A percentile compares a stretch with the other conserved stretches of the same genome.
Conservation (phyloP, 2,888 invertebrate species). For the Apocheima hispidaria region DNA sequence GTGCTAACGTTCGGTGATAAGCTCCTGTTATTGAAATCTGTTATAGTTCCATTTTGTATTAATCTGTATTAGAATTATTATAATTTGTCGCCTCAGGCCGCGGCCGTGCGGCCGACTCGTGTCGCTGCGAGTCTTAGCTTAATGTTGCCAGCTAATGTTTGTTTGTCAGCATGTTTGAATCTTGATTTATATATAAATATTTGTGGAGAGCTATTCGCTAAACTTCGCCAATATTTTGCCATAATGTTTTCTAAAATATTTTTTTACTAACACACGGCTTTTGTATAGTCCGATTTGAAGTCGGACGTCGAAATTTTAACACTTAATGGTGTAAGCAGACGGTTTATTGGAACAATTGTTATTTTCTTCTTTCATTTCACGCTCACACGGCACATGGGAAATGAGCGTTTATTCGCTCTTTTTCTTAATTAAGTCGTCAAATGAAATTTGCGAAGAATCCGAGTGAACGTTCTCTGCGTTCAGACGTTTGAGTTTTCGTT, state of each 20-base stretch:
- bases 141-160: slow-evolving; percentile 59
- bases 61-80: slow-evolving; percentile 42
- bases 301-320: slow-evolving; percentile 72
- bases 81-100: background rate
- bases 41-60: slow-evolving; percentile 49
- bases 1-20: slow-evolving; percentile 38
- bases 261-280: slow-evolving; percentile 66
- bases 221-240: slow-evolving; percentile 84
- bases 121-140: slow-evolving; percentile 58
- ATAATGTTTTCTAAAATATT: slow-evolving; percentile 68
- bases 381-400: too few relatives aligned
- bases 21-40: slow-evolving; percentile 35
- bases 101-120: background rate
- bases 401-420: too few relatives aligned
- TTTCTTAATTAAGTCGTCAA: too few relatives aligned
- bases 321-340: slow-evolving; percentile 61
- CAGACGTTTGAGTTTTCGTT: too few relatives aligned
- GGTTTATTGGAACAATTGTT: too few relatives aligned
- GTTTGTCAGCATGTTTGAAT: slow-evolving; percentile 64
- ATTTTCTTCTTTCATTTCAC: too few relatives aligned
- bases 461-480: too few relatives aligned
- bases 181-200: slow-evolving; percentile 66
- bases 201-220: slow-evolving; percentile 67
- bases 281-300: slow-evolving; percentile 63
- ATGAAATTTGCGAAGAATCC: too few relatives aligned